Conservation (phyloP, 2,888 invertebrate species). For the Erebia ligea region DNA sequence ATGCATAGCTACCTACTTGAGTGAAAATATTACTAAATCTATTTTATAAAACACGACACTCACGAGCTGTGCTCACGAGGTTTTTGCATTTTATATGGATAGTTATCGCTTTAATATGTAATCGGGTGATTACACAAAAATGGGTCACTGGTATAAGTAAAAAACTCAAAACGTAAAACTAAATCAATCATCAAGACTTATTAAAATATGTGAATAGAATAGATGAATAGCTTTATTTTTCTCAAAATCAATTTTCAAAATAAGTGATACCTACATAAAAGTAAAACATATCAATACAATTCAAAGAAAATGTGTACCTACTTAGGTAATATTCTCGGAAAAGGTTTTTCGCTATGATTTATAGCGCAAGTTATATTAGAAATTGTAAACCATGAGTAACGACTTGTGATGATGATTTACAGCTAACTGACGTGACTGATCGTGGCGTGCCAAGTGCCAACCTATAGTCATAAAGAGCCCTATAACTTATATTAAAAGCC, state of each 20-base stretch:
- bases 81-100: background rate
- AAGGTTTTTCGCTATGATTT: constrained; percentile 23
- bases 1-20: constrained; percentile 6
- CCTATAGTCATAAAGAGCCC: constrained; percentile 43
- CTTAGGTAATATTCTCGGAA: constrained; percentile 11
- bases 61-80: too few relatives aligned
- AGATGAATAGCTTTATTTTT: background rate
- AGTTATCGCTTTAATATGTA: background rate
- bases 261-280: background rate
- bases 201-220: too few relatives aligned
- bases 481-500: constrained; percentile 44
- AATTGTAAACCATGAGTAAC: constrained; percentile 29
- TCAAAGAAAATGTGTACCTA: background rate
- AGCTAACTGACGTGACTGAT: constrained; percentile 37
- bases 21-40: background rate
- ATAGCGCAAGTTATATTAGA: constrained; percentile 20
- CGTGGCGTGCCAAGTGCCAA: constrained; percentile 40
- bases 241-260: background rate
- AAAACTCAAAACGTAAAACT: too few relatives aligned
- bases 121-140: too few relatives aligned
- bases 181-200: too few relatives aligned
- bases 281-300: constrained; percentile 8
- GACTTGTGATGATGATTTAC: constrained; percentile 43
- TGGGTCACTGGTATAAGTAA: too few relatives aligned
- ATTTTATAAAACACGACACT: background rate